Percentiles rank a stretch among this genome's conserved stretches.
phyloP scores from a whole-genome alignment of 1,140 invertebrate species.

The Lutraria rhynchaena region DNA sequence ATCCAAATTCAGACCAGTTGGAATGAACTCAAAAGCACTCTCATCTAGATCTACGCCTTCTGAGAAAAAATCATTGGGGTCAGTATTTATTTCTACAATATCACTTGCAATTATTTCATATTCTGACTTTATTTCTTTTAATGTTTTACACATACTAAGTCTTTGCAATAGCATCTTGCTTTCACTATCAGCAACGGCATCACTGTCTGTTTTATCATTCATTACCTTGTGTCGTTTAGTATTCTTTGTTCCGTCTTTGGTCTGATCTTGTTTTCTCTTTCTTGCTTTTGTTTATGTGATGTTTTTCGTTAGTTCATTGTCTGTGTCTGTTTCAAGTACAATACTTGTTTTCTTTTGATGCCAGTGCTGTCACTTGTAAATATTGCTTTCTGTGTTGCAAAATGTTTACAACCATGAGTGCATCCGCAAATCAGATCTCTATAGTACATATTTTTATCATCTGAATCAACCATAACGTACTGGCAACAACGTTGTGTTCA shows the following conservation, averaged over 20 bases:
- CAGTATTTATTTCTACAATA: background rate
- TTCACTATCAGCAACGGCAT: background rate
- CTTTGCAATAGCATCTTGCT: background rate
- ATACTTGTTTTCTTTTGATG: background rate
- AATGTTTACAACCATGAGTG: background rate
- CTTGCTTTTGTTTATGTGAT: background rate
- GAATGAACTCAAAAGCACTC: background rate
- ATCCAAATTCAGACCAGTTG: background rate
- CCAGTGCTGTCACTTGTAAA: background rate
- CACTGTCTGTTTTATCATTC: background rate
- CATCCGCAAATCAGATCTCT: background rate
- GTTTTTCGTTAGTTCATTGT: background rate
- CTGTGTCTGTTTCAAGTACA: too few relatives aligned
- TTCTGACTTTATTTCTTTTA: background rate
- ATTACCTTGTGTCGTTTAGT: background rate
- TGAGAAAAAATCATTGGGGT: background rate
- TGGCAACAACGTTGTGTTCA: background rate
- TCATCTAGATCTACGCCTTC: background rate
- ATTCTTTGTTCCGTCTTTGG: background rate
- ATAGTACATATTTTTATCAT: background rate
- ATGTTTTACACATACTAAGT: background rate
- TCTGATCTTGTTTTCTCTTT: slow-evolving; percentile 7
- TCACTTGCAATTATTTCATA: background rate
- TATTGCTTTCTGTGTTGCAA: background rate
- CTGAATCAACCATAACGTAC: background rate